These are phyloP conservation scores for Actenoides hombroni DNA, from an alignment of 2,113 vertebrate genomes.

Conservation along the genomic window DNA sequence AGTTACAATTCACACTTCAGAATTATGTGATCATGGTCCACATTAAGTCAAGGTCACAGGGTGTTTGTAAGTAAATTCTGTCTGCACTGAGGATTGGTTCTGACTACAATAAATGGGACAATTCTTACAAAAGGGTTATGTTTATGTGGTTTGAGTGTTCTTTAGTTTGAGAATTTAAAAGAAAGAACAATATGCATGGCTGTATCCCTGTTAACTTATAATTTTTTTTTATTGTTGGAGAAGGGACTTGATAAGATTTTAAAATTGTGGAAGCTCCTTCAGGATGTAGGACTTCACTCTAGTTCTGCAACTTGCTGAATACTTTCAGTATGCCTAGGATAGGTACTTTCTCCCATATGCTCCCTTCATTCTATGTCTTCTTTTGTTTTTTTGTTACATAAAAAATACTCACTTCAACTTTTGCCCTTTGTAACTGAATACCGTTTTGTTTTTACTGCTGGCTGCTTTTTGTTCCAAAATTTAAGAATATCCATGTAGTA, in stretches of 20 bases:
- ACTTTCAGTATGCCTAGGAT: not conserved
- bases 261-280: not conserved
- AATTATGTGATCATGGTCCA: not conserved
- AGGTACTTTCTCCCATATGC: not conserved
- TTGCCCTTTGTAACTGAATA: not conserved
- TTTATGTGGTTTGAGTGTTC: not conserved
- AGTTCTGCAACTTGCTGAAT: not conserved
- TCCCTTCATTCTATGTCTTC: not conserved
- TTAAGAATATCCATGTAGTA: not conserved
- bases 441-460: not conserved
- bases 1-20: not conserved
- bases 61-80: not conserved
- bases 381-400: not conserved
- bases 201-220: not conserved
- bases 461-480: not conserved
- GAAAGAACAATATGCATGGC: not conserved
- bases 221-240: not conserved
- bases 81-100: not conserved
- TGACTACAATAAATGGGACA: not conserved
- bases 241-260: not conserved
- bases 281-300: not conserved
- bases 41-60: not conserved
- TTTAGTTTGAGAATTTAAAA: not conserved
- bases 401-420: not conserved
- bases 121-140: not conserved